Evolutionary conservation across 1,140 invertebrate species (phyloP), one percentile per base, ranked within the genome.

Genomic region (Bombus breviceps): DNA sequence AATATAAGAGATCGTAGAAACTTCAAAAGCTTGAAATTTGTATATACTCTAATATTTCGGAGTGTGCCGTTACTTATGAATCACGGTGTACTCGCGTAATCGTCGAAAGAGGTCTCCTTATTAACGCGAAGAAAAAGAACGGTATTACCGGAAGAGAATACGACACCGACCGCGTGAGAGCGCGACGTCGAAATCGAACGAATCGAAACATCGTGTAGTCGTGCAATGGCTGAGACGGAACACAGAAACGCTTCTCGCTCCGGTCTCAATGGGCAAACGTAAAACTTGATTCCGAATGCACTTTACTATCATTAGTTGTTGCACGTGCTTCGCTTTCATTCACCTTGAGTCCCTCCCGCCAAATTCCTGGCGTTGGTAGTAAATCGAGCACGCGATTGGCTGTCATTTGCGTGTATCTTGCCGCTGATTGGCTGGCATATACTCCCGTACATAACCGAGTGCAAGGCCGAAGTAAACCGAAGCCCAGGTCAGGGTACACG

Each of bases 321-420:
- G 89, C 90, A 91, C 87, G 90, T 91, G 90, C 87, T 89, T 84
- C 69, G 69, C 82, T 88, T 89, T 90, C 90, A 91, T 91, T 90
- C 90, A 90, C 83, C 77, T 85, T 76, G 82, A 89, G 80, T 81
- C 76, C 81, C 85, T 86, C 86, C 85, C 72, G 76, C 64, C 74
- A 75, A 83, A 80, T 83, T 68, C 75, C 39, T 79, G 64, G n/a
- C 22, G 34, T 37, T 47, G 34, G 37, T 83, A 39, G 79, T 71
- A 81, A 86, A 80, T 74, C 37, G 62, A n/a, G 13, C n/a, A 28
- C 1, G 34, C 53, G 85, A 84, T 91, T 91, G 90, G 90, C 47
- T 62, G 76, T 8, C 69, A 64, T 34, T 43, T 34, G 75, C 71
- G 57, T 84, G 59, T 68, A 8, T 6, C 69, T 37, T 15, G 8